Base-by-base conservation (phyloP, 2,888 invertebrate species). In the Salpingus planirostris region DNA sequence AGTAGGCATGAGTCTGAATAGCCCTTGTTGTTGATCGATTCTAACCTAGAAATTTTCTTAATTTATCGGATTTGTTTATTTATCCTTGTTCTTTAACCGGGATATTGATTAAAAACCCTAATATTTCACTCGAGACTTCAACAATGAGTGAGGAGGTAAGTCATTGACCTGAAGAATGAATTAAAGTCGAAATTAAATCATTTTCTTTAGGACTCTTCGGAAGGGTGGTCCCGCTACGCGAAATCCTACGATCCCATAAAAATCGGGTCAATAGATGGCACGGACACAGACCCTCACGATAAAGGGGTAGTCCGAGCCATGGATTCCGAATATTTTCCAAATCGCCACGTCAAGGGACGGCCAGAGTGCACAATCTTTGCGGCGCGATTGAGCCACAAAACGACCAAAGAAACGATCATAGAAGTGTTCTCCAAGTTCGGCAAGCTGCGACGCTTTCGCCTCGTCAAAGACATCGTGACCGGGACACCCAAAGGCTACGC, bases 201-300 rank as follows among this genome's bases (percentile, higher is more conserved):
- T n/a, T n/a, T n/a, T n/a, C n/a, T n/a, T n/a, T n/a, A n/a, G n/a
- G n/a, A n/a, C n/a, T n/a, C n/a, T n/a, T n/a, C n/a, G n/a, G 18
- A 18, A 18, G 44, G 62, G 42, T 76, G 75, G 75, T 67, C 67
- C 13, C 67, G 70, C 27, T 70, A 67, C 47, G 69, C 74, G 3
- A 74, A 71, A 50, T 57, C 60, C 8, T 90, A 90, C 54, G 77
- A 89, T 60, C 87, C 89, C 0, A 67, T 90, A 30, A 79, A 80
- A 66, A 78, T 82, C 35, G 90, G 87, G 4, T 89, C 89, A 33
- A 89, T 90, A 27, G 90, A 91, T 66, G 83, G 88, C 50, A 89
- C 87, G 1, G 89, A 90, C 54, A 72, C 70, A 0, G 77, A 76
- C 33, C 84, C 90, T 0, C 91, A 91, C 49, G 91, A 91, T 55